phyloP scores from a whole-genome alignment of 2,888 invertebrate species.

The Poecilobothrus nobilitatus region DNA sequence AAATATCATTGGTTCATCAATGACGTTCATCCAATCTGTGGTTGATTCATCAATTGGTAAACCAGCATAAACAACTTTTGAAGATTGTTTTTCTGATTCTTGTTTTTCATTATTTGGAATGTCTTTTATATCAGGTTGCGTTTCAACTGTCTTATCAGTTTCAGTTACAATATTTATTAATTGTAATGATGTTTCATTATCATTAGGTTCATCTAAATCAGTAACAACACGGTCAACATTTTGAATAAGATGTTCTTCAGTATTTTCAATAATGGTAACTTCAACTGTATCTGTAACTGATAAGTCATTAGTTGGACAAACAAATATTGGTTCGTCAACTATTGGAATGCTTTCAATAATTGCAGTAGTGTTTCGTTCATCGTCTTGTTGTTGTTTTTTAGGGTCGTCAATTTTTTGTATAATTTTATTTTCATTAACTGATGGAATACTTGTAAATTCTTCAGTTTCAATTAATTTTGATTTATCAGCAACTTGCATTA shows the following conservation, averaged over 20 bases:
- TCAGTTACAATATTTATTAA: neutral
- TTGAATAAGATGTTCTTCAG: neutral
- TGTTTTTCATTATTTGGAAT: neutral
- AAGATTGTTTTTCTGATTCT: neutral
- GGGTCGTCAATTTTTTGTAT: neutral
- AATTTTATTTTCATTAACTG: neutral
- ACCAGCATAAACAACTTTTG: slow-evolving; percentile 29
- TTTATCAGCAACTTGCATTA: slow-evolving; percentile 25
- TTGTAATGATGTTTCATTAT: neutral
- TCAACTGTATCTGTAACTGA: neutral
- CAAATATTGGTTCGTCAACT: slow-evolving; percentile 9
- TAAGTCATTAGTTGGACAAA: slow-evolving; percentile 2
- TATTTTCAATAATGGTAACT: neutral
- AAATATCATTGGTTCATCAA: slow-evolving; percentile 40
- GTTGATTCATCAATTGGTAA: slow-evolving; percentile 33
- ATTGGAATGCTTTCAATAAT: slow-evolving; percentile 16
- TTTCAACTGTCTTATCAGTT: slow-evolving; percentile 4
- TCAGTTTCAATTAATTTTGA: slow-evolving; percentile 19
- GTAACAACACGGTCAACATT: neutral
- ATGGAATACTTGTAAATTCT: slow-evolving; percentile 13
- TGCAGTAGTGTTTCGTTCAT: slow-evolving; percentile 12
- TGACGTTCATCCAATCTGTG: slow-evolving; percentile 35
- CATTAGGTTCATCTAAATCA: neutral
- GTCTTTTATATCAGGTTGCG: slow-evolving; percentile 1
- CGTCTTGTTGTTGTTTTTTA: slow-evolving; percentile 8